Evolutionary conservation across 1,140 invertebrate species (phyloP).

Genomic region (Papilio aristodemus): DNA sequence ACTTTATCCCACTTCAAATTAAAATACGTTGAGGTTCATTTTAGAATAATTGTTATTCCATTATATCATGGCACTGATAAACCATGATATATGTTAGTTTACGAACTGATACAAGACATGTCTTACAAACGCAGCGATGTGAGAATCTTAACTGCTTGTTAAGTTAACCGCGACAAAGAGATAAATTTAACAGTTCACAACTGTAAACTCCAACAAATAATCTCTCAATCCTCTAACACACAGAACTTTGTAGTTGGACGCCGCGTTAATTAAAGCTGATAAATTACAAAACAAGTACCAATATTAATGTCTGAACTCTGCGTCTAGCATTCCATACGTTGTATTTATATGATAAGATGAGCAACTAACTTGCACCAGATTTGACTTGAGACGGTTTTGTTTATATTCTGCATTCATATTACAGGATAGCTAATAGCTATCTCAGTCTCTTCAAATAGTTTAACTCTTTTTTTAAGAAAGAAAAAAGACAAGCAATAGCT

Average conservation of each 20-base stretch:
- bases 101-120: background rate
- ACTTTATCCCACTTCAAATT: too few species aligned
- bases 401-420: too few species aligned
- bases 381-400: too few species aligned
- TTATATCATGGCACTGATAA: background rate
- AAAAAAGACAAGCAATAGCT: background rate
- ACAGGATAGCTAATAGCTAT: too few species aligned
- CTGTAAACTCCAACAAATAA: constrained; percentile 9
- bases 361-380: too few species aligned
- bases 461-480: too few species aligned
- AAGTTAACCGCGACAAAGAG: background rate
- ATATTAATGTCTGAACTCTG: background rate
- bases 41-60: too few species aligned
- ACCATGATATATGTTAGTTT: background rate
- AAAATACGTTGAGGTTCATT: too few species aligned
- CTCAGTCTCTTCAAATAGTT: too few species aligned
- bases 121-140: background rate
- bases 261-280: background rate
- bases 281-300: constrained; percentile 2
- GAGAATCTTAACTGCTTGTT: background rate
- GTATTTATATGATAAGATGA: too few species aligned
- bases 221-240: background rate
- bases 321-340: background rate
- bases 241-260: background rate
- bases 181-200: constrained; percentile 1